Base-by-base conservation (phyloP, 1,140 invertebrate species). In the Acyrthosiphon pisum region DNA sequence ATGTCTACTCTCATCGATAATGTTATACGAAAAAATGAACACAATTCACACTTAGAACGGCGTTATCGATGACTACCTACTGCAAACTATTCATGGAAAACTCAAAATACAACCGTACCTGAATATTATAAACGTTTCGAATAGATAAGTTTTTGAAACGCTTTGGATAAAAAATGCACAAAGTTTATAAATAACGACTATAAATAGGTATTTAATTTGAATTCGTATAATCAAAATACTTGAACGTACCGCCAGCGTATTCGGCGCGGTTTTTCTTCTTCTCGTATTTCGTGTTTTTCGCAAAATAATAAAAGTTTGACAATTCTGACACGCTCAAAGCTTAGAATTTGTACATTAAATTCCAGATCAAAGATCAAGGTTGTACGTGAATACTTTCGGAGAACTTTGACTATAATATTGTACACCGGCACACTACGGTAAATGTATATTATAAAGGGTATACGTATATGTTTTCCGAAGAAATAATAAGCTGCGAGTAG, bases 321-420 rank as follows among this genome's bases (percentile, higher is more conserved):
- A 76, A 76, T n/a, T 76, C 60, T 35, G 60, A 76, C 60, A 35
- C n/a, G 60, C 30, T 76, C 60, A 35, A 76, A 76, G 60, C n/a
- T 14, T 18, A 76, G 60, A 76, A 76, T 76, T 76, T 20, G 60
- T 35, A n/a, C 60, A n/a, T 76, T 76, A 76, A 76, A 76, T 76
- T 76, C 60, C 60, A n/a, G 60, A 76, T 76, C 60, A 76, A 76
- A 76, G 60, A n/a, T 76, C 60, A n/a, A n/a, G 60, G 30, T 76
- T 18, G 60, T 76, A 35, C 60, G 60, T 18, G 4, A 76, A 76
- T 76, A 76, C 60, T 76, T 76, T 76, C n/a, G 14, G 60, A 76
- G 60, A 76, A 76, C 60, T 76, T 76, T 18, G 22, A 76, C 60
- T 76, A 76, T 76, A 76, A 76, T 76, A 76, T 35, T 76, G n/a